Conservation (phyloP, 2,113 vertebrate species). For the Perca flavescens region DNA sequence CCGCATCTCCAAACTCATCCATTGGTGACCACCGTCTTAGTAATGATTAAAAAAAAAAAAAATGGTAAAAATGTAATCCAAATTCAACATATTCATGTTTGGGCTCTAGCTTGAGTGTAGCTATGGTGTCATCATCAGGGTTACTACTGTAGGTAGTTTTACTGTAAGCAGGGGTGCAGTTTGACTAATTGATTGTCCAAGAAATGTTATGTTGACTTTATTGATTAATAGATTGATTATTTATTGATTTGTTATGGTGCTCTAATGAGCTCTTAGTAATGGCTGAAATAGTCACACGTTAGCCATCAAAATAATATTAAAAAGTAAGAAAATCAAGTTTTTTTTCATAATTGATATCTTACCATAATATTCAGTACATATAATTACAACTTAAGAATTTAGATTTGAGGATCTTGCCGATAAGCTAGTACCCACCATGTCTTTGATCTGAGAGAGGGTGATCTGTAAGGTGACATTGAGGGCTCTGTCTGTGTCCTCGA, state of each 20-base stretch:
- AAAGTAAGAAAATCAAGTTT: too few relatives aligned
- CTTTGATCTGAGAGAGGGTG: conserved; percentile 97
- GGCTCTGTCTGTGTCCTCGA: conserved; percentile 95
- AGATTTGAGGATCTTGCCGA: neutral
- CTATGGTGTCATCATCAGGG: neutral
- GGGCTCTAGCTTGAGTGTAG: neutral
- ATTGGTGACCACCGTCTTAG: neutral
- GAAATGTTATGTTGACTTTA: neutral
- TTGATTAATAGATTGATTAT: too few relatives aligned
- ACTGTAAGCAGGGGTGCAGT: neutral
- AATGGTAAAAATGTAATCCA: too few relatives aligned
- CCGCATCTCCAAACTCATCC: neutral
- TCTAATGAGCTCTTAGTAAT: neutral
- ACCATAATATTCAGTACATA: neutral
- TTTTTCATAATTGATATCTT: neutral
- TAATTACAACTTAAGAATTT: neutral
- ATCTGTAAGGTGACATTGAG: conserved; percentile 97
- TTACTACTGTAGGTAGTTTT: neutral
- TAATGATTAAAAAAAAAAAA: neutral
- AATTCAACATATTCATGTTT: neutral
- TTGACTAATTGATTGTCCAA: neutral
- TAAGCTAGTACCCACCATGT: conserved; percentile 89
- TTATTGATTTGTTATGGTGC: neutral
- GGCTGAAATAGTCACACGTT: neutral
- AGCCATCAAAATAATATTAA: neutral